Evolutionary conservation across 2,797 vertebrate genomes (phyloP).

Genomic region (Sebastes oblongus): DNA sequence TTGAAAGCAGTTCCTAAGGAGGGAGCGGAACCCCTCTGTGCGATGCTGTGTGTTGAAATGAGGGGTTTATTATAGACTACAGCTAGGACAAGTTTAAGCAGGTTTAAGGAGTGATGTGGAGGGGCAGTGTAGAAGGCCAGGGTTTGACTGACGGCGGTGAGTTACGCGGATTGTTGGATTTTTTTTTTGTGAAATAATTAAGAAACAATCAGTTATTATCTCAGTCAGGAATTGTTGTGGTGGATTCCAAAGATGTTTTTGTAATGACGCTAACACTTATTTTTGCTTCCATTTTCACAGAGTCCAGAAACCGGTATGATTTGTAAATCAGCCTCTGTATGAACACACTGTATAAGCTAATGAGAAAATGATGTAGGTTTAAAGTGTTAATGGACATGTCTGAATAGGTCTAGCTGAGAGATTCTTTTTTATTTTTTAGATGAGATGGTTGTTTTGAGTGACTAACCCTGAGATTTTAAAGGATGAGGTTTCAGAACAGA

Average conservation of each 20-base stretch:
- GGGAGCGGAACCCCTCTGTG: slow-evolving; percentile 1
- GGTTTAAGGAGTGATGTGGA: slow-evolving; percentile 82
- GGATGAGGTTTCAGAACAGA: slow-evolving; percentile 59
- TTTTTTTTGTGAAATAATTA: slow-evolving; percentile 45
- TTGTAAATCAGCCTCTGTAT: slow-evolving; percentile 69
- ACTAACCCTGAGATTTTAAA: slow-evolving; percentile 68
- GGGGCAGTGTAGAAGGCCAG: slow-evolving; percentile 81
- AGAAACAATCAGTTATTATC: slow-evolving; percentile 76
- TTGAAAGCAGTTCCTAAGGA: slow-evolving; percentile 22
- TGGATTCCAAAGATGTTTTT: slow-evolving; percentile 90
- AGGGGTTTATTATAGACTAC: slow-evolving; percentile 70
- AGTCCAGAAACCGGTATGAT: slow-evolving; percentile 61
- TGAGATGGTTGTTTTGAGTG: slow-evolving; percentile 63
- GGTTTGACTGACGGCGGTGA: slow-evolving; percentile 78
- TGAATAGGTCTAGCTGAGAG: slow-evolving; percentile 59
- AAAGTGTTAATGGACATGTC: slow-evolving; percentile 61
- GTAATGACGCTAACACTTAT: slow-evolving; percentile 55
- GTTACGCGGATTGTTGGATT: slow-evolving; percentile 78
- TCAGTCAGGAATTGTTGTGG: slow-evolving; percentile 78
- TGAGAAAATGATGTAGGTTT: slow-evolving; percentile 67
- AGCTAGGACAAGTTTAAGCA: slow-evolving; percentile 82
- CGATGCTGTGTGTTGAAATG: slow-evolving; percentile 37
- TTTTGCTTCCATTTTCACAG: slow-evolving; percentile 52
- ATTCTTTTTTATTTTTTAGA: slow-evolving; percentile 21
- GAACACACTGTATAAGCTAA: slow-evolving; percentile 85